Base-by-base conservation (phyloP, 1,140 invertebrate species). In the Anagrus nilaparvatae region DNA sequence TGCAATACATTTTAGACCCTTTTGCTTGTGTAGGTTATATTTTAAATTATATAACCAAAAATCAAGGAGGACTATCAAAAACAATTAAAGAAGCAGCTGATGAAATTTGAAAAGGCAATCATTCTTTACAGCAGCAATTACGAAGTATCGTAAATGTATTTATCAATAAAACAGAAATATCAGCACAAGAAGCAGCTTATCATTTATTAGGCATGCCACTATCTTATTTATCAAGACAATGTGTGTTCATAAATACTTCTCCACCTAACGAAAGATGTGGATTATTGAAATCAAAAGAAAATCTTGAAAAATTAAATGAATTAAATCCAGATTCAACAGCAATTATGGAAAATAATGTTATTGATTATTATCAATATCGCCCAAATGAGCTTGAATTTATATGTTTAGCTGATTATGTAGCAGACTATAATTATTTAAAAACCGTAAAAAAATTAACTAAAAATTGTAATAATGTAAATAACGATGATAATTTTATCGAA, bases 1-100 rank as follows among this genome's bases (percentile, higher is more conserved):
- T 43, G 34, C 35, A 38, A 27, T 38, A 18, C 21, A 40, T 40
- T n/a, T 23, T 40, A 31, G 38, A 40, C 30, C 19, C 28, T n/a
- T 40, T 20, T 12, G 38, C 38, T 30, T 30, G 27, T 14, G 21
- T 40, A 19, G 18, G 28, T 21, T 40, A 31, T n/a, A 21, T 30
- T 14, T 20, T 40, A 7, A 40, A 40, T 31, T 40, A 40, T 8
- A 40, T 40, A 30, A 19, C 5, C 10, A 40, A 40, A 40, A 40
- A 28, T 40, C 38, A 40, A 40, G 7, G 28, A 4, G 28, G 38
- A 5, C 18, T 31, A 31, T 40, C 27, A 31, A 40, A 40, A 40
- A 29, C 30, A 31, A 4, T 40, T 12, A 40, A 40, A 31, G 38
- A 40, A 5, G 14, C 29, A 13, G 39, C 39, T 10, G 29, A 40